These are phyloP conservation scores for Platorchestia sp. DNA, from an alignment of 1,140 invertebrate species.

Conservation along the genomic window DNA sequence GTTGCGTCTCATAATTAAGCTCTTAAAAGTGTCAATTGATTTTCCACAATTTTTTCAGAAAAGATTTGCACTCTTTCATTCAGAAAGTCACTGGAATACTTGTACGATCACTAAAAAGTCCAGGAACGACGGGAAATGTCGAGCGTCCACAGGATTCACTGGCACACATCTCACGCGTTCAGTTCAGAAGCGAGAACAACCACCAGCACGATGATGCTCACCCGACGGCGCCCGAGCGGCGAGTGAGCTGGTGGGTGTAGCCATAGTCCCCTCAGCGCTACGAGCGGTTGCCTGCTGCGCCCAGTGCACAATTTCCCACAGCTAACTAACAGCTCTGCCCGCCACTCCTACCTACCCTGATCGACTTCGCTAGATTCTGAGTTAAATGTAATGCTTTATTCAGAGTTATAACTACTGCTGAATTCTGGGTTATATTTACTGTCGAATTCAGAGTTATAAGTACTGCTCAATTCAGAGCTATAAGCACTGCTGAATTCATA, in stretches of 20 bases:
- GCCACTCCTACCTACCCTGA: background rate
- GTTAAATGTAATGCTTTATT: no score
- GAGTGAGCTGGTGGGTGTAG: background rate
- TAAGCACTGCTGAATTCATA: no score
- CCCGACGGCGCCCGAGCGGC: conserved; percentile 15
- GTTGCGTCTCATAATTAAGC: background rate
- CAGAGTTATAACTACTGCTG: no score
- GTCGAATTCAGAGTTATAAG: no score
- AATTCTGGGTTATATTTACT: no score
- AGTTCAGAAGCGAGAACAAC: background rate
- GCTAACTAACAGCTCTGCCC: background rate
- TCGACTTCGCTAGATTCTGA: background rate
- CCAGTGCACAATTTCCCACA: background rate
- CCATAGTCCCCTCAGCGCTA: conserved; percentile 33
- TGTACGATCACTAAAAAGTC: background rate
- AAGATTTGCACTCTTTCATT: background rate
- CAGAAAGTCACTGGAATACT: background rate
- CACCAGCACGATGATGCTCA: background rate
- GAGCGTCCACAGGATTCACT: background rate
- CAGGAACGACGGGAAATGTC: background rate
- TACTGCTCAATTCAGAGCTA: no score
- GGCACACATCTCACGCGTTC: background rate
- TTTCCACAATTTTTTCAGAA: background rate
- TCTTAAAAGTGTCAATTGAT: background rate
- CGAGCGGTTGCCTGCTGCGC: conserved; percentile 8